phyloP scores from a whole-genome alignment of 2,888 invertebrate species.

The Sesia bembeciformis region DNA sequence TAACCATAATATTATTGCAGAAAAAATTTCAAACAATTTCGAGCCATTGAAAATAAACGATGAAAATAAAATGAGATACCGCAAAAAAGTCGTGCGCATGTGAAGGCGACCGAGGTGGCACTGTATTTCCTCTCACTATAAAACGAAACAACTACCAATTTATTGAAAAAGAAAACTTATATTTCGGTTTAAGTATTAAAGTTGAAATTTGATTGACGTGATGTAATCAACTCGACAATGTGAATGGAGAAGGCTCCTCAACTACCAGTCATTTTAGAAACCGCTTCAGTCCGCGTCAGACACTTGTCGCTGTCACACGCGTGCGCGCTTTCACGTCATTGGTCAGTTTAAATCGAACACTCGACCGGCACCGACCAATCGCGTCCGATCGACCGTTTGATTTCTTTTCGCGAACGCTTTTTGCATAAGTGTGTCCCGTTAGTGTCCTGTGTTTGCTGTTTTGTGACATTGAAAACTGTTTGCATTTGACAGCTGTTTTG shows the following conservation, averaged over 20 bases:
- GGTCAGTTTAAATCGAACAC: constrained; percentile 54
- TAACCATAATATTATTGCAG: too few species aligned
- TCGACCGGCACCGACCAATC: constrained; percentile 40
- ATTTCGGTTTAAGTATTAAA: constrained; percentile 7
- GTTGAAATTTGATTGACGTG: constrained; percentile 7
- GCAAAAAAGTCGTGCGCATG: constrained; percentile 66
- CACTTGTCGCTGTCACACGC: constrained; percentile 47
- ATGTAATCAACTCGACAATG: constrained; percentile 36
- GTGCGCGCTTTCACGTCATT: constrained; percentile 33
- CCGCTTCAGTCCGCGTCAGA: constrained; percentile 54
- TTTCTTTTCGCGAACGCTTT: constrained; percentile 55
- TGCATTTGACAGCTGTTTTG: constrained; percentile 19
- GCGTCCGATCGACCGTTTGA: constrained; percentile 49
- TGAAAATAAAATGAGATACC: constrained; percentile 41
- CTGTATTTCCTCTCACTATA: constrained; percentile 12
- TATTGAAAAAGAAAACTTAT: constrained; percentile 5
- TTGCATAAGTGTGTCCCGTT: constrained; percentile 52
- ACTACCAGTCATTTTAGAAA: constrained; percentile 59
- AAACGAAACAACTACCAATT: constrained; percentile 21
- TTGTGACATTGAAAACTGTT: constrained; percentile 47
- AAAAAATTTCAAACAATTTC: background rate
- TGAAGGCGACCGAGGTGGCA: constrained; percentile 66
- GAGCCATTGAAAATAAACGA: constrained; percentile 22
- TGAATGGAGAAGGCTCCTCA: constrained; percentile 60
- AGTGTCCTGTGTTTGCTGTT: constrained; percentile 27